Base-by-base conservation (phyloP, 2,113 vertebrate species). In the Cromileptes altivelis region DNA sequence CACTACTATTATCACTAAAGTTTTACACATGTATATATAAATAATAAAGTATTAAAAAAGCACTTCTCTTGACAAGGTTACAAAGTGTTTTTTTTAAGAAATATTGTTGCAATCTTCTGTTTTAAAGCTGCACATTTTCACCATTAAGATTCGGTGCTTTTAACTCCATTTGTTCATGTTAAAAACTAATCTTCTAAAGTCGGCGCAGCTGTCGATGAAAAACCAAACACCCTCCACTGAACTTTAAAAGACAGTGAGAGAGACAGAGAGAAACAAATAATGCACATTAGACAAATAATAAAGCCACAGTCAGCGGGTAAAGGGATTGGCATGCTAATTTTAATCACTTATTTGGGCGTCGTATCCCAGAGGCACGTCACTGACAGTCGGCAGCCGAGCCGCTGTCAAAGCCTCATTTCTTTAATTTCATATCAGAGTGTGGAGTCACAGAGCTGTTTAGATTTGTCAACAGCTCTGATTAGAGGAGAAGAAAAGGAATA, bases 361-460 rank as follows among this genome's bases (percentile, higher is more conserved):
- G 57, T 15, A 33, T 86, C 80, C 83, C 75, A 1, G 60, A 79
- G 86, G 82, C 75, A 1, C 45, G 45, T 27, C 56, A 6, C 33
- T 6, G 69, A 73, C 77, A 50, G 50, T n/a, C 71, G 37, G 68
- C 57, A 70, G 30, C 67, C 4, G 75, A 70, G 84, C 47, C 45
- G 40, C 76, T 12, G 19, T 71, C 78, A 57, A 4, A 69, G 65
- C 57, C 64, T 58, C 64, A 13, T 84, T 78, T 64, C 65, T 67
- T 63, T 87, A 76, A 89, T 79, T 79, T 72, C 72, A 76, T 76
- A 80, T 79, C 67, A 76, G 70, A 69, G 61, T 42, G 87, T 58
- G 45, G 75, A 85, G 82, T 62, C 84, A 65, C 83, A 50, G 64
- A 86, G 70, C 60, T 49, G 40, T 49, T 81, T 60, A 40, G 62